These are phyloP conservation scores for Papilio demoleus DNA, from an alignment of 2,888 invertebrate genomes.

Conservation along the genomic window DNA sequence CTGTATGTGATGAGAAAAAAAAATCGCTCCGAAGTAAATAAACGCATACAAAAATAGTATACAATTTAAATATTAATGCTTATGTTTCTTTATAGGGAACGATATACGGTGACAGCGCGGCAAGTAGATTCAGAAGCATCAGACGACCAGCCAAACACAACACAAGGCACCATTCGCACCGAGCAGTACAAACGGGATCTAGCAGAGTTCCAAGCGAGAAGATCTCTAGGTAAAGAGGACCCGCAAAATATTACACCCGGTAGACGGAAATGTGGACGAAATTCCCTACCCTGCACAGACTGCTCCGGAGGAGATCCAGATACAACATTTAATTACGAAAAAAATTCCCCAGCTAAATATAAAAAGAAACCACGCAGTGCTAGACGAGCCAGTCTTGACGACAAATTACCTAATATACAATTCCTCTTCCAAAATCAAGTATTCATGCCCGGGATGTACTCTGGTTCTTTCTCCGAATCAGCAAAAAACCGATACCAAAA, in stretches of 20 bases:
- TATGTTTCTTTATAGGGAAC: slow-evolving; percentile 63
- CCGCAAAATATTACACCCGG: slow-evolving; percentile 60
- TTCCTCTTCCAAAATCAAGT: slow-evolving; percentile 80
- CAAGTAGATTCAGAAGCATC: slow-evolving; percentile 57
- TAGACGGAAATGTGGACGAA: slow-evolving; percentile 72
- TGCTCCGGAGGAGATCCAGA: slow-evolving; percentile 70
- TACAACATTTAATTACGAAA: slow-evolving; percentile 74
- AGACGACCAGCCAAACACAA: slow-evolving; percentile 48
- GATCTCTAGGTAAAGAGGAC: slow-evolving; percentile 64
- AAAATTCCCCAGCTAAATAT: slow-evolving; percentile 71
- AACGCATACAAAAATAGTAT: neutral
- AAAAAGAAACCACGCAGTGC: slow-evolving; percentile 66
- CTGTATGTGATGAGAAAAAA: neutral
- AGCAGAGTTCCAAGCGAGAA: slow-evolving; percentile 77
- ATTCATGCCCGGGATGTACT: slow-evolving; percentile 73
- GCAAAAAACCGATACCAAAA: slow-evolving; percentile 54
- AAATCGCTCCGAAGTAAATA: neutral
- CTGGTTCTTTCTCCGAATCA: slow-evolving; percentile 65
- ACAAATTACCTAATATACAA: slow-evolving; percentile 72
- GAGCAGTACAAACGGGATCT: slow-evolving; percentile 78
- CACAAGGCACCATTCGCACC: slow-evolving; percentile 72
- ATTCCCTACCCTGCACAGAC: slow-evolving; percentile 74
- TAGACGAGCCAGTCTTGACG: slow-evolving; percentile 60
- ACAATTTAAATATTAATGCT: neutral
- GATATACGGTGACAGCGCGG: slow-evolving; percentile 71